Base-by-base conservation (phyloP, 2,113 vertebrate genomes). In the Pseudorhombus dupliciocellatus region DNA sequence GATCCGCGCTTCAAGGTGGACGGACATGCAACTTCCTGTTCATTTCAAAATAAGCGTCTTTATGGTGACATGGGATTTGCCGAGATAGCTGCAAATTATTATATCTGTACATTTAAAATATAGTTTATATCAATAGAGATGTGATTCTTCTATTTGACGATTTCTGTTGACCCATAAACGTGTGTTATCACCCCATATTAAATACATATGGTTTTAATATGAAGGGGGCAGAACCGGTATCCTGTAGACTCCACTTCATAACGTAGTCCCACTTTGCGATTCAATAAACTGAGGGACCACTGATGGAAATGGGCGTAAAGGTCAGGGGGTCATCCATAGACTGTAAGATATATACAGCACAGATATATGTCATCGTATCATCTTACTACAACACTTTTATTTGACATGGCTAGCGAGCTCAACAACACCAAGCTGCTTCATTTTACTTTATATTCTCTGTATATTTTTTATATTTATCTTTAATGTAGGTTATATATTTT, bases 161-260 rank as follows among this genome's bases (percentile, higher is more conserved):
- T 2, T 15, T 8, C 0, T n/a, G 12, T 30, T 22, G 4, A 50
- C 14, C 31, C 18, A 44, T 0, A 0, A 22, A 4, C 5, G 4
- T 28, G 10, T 26, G 30, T 60, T 69, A 2, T 42, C 30, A 22
- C 7, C 10, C 1, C 2, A 42, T 1, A 11, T 26, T 26, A 0
- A 18, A 58, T n/a, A n/a, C 10, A 10, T 2, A 26, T 24, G 15
- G 46, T 70, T 66, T 86, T 75, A 83, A 1, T 67, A 1, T 70
- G 79, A 74, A 86, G 66, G 22, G 12, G 1, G 0, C 24, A 37
- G 10, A 3, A 4, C 0, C 0, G 5, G 15, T 16, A 48, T 83
- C 69, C 75, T 1, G 15, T 82, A 0, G 14, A 2, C 4, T 0
- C 2, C 15, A 4, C 14, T 18, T 44, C 40, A 16, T 37, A 11